These are phyloP conservation scores for Danionella cerebrum DNA, from an alignment of 2,113 vertebrate species.

Conservation along the genomic window DNA sequence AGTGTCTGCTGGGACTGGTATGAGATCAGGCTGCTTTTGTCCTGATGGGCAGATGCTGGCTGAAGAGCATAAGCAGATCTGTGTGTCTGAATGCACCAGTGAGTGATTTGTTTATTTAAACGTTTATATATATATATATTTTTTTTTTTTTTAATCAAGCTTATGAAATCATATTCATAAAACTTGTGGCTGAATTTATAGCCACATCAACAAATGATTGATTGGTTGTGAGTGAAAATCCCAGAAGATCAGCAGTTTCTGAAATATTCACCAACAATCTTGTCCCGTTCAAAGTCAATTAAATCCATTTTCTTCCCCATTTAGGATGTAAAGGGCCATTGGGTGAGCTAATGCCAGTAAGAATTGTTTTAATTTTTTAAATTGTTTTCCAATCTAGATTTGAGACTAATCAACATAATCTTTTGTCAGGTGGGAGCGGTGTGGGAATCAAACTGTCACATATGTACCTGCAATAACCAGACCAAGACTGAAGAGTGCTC, in stretches of 20 bases:
- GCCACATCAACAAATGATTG: too few relatives aligned
- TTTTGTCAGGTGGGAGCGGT: slow-evolving; percentile 49
- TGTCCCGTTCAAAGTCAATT: too few relatives aligned
- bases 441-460: slow-evolving; percentile 55
- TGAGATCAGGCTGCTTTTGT: slow-evolving; percentile 55
- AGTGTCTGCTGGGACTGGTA: background rate
- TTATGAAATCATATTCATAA: too few relatives aligned
- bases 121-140: too few relatives aligned
- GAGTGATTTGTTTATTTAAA: slow-evolving; percentile 45
- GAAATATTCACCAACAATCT: background rate
- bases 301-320: background rate
- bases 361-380: background rate
- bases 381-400: too few relatives aligned
- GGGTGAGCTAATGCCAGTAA: slow-evolving; percentile 53
- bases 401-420: too few relatives aligned
- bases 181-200: too few relatives aligned
- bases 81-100: slow-evolving; percentile 53
- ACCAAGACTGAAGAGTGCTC: slow-evolving; percentile 49
- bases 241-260: too few relatives aligned
- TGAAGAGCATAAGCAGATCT: slow-evolving; percentile 44
- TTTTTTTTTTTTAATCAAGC: too few relatives aligned
- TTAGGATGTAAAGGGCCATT: slow-evolving; percentile 57
- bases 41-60: slow-evolving; percentile 36
- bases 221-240: too few relatives aligned
- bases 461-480: slow-evolving; percentile 53